These are phyloP conservation scores for Aelia acuminata DNA, from an alignment of 2,888 invertebrate species.

Conservation along the genomic window DNA sequence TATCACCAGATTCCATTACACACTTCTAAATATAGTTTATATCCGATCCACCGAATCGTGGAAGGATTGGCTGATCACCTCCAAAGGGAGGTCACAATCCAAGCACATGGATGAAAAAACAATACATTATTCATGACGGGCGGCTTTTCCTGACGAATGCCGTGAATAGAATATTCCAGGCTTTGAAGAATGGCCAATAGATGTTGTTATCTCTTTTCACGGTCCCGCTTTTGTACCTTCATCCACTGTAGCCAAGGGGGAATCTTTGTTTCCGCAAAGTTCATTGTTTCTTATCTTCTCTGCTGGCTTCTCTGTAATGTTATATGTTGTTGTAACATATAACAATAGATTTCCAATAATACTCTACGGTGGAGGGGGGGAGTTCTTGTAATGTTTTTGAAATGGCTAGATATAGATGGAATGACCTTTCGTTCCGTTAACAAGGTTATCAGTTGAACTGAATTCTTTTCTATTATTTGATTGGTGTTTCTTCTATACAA, in stretches of 20 bases:
- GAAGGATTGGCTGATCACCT: not conserved
- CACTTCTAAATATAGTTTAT: not conserved
- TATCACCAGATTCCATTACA: too few relatives aligned
- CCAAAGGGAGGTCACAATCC: not conserved
- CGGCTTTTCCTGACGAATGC: not conserved
- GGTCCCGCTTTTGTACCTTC: not conserved
- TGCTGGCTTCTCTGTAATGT: not conserved
- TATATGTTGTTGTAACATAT: too few relatives aligned
- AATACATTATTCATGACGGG: not conserved
- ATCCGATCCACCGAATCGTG: not conserved
- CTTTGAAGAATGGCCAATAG: slow-evolving; percentile 22
- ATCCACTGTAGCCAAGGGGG: not conserved
- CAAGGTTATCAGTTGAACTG: slow-evolving; percentile 1
- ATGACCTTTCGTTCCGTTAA: not conserved
- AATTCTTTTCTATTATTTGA: not conserved
- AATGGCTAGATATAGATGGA: not conserved
- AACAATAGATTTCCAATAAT: not conserved
- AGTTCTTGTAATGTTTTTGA: not conserved
- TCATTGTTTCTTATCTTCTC: not conserved
- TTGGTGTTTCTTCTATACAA: not conserved
- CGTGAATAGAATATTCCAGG: slow-evolving; percentile 17
- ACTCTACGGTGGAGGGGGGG: too few relatives aligned
- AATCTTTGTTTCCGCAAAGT: not conserved
- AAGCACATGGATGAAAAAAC: not conserved
- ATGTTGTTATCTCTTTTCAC: not conserved